A percentile compares a stretch with the other conserved stretches of the same genome.
Evolutionary conservation across 2,113 vertebrate species (phyloP).

Genomic region (Oostethus manadensis): DNA sequence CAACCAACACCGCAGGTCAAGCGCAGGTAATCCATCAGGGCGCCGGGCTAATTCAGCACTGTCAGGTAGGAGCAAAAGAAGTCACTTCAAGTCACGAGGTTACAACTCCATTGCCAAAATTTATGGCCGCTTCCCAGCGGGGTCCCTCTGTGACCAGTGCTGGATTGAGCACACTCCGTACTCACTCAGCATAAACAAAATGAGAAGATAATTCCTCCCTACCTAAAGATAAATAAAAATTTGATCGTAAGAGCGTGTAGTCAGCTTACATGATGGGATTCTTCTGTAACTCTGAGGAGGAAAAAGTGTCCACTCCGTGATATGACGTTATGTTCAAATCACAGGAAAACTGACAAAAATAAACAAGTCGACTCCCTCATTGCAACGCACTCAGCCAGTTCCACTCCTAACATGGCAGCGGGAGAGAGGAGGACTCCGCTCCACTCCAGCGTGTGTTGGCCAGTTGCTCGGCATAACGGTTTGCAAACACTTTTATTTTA

Average conservation of each 20-base stretch:
- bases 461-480: conserved; percentile 18
- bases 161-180: conserved; percentile 16
- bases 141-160: conserved; percentile 10
- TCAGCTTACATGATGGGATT: not conserved
- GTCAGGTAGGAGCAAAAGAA: conserved; percentile 47
- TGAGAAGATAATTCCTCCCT: conserved; percentile 7
- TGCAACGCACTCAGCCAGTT: conserved; percentile 10
- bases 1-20: conserved; percentile 80
- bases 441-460: not conserved
- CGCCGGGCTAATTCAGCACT: conserved; percentile 77
- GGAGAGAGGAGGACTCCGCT: not conserved
- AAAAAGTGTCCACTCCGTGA: conserved; percentile 7
- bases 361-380: conserved; percentile 20
- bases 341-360: conserved; percentile 21
- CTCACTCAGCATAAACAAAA: conserved; percentile 11
- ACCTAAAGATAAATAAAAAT: conserved; percentile 13
- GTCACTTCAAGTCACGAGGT: conserved; percentile 60
- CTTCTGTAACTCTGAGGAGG: conserved; percentile 22
- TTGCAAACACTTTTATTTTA: conserved; percentile 25
- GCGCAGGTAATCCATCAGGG: conserved; percentile 89
- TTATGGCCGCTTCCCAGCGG: conserved; percentile 35
- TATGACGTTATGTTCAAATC: conserved; percentile 19
- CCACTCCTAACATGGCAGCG: conserved; percentile 30
- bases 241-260: not conserved
- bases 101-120: conserved; percentile 50